These are phyloP conservation scores for Asarcornis scutulata DNA, from an alignment of 2,113 vertebrate genomes.

Conservation along the genomic window DNA sequence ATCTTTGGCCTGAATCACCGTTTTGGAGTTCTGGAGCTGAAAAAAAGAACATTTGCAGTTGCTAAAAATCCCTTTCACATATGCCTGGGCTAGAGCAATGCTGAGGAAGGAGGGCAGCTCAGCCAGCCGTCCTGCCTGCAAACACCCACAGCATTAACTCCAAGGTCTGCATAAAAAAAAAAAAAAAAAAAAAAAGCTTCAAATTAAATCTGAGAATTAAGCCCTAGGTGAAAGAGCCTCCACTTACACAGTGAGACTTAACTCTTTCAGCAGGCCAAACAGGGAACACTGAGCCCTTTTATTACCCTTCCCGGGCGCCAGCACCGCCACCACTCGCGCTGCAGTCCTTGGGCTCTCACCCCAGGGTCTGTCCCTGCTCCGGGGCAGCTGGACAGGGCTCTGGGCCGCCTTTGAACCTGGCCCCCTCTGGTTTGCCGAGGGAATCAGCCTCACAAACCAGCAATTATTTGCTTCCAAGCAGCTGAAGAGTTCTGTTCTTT, in stretches of 20 bases:
- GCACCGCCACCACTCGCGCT: neutral
- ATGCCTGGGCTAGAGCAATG: fast-evolving
- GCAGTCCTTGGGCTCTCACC: neutral
- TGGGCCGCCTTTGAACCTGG: neutral
- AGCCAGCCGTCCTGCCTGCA: too few species aligned
- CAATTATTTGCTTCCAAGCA: neutral
- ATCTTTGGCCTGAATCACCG: constrained; percentile 90
- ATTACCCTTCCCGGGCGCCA: neutral
- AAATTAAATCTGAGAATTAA: neutral
- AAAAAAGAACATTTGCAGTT: neutral
- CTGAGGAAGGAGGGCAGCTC: neutral
- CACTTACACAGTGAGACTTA: neutral
- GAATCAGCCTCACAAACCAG: neutral
- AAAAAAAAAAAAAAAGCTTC: neutral
- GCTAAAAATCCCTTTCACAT: neutral
- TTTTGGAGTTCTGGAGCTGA: constrained; percentile 94
- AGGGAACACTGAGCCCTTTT: neutral
- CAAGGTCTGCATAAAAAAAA: neutral
- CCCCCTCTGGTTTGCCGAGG: neutral
- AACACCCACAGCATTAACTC: neutral
- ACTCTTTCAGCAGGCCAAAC: neutral
- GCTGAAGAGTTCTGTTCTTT: neutral
- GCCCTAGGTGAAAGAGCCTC: neutral
- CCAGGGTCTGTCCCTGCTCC: fast-evolving
- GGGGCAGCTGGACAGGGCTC: neutral